Conservation (phyloP, 2,797 vertebrate species). For the Mormyrus hasselquistii region DNA sequence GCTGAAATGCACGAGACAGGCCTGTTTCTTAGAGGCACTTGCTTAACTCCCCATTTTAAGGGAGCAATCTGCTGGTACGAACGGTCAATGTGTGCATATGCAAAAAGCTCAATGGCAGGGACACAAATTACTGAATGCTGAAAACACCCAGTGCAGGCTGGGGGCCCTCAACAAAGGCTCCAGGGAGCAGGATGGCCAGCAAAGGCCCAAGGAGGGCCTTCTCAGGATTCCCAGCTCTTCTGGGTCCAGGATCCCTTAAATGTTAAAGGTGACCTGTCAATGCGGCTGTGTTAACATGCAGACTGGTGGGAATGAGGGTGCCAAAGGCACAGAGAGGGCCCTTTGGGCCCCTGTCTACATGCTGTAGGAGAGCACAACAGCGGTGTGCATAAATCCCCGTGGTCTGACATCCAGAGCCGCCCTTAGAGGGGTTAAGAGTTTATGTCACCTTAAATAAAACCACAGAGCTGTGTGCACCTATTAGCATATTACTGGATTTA, state of each 20-base stretch:
- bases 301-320: conserved; percentile 31
- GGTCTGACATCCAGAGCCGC: neutral
- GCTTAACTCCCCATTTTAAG: conserved; percentile 74
- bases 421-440: neutral
- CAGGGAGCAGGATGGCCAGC: conserved; percentile 59
- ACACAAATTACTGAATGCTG: conserved; percentile 82
- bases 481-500: neutral
- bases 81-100: conserved; percentile 92
- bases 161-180: conserved; percentile 40
- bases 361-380: neutral
- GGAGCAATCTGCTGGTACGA: conserved; percentile 76
- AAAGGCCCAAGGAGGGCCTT: neutral
- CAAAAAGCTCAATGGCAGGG: conserved; percentile 96
- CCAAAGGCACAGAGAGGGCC: neutral
- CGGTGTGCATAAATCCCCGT: neutral
- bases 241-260: conserved; percentile 37
- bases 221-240: neutral
- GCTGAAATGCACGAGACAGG: conserved; percentile 53
- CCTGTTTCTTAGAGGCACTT: conserved; percentile 90
- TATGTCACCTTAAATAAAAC: neutral
- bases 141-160: conserved; percentile 71
- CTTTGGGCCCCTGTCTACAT: neutral
- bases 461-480: neutral
- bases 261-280: conserved; percentile 60
- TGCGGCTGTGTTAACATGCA: conserved; percentile 53